Conservation (phyloP, 2,113 vertebrate genomes). For the Leptosomus discolor region DNA sequence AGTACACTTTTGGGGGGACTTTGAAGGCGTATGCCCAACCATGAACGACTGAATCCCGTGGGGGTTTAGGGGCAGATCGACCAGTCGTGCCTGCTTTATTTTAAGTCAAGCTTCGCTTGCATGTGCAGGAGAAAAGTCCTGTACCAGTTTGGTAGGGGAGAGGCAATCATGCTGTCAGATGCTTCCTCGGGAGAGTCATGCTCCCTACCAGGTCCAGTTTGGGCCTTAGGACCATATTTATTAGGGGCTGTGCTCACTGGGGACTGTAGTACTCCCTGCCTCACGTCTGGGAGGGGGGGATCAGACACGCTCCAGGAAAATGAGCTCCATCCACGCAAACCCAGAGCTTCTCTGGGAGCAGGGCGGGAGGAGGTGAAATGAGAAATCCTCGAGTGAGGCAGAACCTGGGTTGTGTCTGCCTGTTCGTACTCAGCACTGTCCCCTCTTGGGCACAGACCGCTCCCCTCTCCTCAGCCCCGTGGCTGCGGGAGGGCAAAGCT, state of each 20-base stretch:
- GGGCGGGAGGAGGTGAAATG: not conserved
- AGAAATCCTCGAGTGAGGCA: not conserved
- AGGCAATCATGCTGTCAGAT: not conserved
- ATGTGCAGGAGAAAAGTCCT: not conserved
- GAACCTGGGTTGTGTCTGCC: not conserved
- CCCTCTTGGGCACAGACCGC: not conserved
- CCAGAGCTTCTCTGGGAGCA: not conserved
- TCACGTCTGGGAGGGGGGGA: not conserved
- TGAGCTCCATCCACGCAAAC: not conserved
- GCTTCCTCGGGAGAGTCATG: not conserved
- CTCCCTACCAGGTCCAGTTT: not conserved
- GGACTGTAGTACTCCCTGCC: not conserved
- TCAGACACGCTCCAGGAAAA: not conserved
- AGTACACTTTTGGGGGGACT: not conserved
- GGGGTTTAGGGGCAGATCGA: not conserved
- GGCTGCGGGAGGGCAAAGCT: not conserved
- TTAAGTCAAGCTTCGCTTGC: not conserved
- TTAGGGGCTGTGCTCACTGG: not conserved
- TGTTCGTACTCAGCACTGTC: not conserved
- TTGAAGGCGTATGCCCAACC: not conserved
- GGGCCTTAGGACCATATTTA: not conserved
- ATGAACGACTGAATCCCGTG: accelerated
- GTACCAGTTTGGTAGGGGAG: not conserved
- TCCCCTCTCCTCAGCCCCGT: not conserved
- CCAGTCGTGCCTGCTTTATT: not conserved